A percentile compares a stretch with the other conserved stretches of the same genome.
phyloP scores from a whole-genome alignment of 92 coral and sea anemone species.

The Phymanthus crucifer region DNA sequence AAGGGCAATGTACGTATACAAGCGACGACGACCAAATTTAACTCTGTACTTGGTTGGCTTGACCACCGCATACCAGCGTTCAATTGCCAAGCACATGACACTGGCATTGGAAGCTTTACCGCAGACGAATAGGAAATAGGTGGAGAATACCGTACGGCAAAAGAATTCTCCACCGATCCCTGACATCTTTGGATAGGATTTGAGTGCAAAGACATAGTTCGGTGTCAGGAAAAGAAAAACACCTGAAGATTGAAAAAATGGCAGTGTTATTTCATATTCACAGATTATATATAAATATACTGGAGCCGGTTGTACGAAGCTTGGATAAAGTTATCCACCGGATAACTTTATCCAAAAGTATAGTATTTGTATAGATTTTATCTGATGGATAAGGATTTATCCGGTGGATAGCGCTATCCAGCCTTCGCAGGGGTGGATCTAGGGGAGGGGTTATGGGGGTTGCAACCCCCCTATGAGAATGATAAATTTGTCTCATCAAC shows the following conservation, averaged over 20 bases:
- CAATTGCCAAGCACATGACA: constrained; percentile 77
- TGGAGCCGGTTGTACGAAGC: too few relatives aligned
- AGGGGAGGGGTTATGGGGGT: too few relatives aligned
- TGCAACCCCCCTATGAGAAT: too few relatives aligned
- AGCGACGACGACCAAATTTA: constrained; percentile 45
- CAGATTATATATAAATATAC: too few relatives aligned
- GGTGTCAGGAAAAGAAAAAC: constrained; percentile 59
- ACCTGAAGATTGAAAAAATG: constrained; percentile 19
- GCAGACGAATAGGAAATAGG: constrained; percentile 67
- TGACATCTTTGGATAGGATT: constrained; percentile 33
- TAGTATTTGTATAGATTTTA: too few relatives aligned
- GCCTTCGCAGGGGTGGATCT: too few relatives aligned
- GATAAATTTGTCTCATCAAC: too few relatives aligned
- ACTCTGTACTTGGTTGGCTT: constrained; percentile 67
- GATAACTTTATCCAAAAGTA: too few relatives aligned
- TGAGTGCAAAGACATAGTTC: constrained; percentile 37
- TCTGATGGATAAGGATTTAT: too few relatives aligned
- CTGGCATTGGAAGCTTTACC: constrained; percentile 69
- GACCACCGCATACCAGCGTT: constrained; percentile 83
- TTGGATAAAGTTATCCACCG: too few relatives aligned
- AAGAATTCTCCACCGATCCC: constrained; percentile 53
- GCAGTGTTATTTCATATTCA: too few relatives aligned
- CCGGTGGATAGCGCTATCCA: too few relatives aligned
- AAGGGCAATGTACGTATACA: constrained; percentile 42
- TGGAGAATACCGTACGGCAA: constrained; percentile 66